Evolutionary conservation across 2,888 invertebrate species (phyloP), one percentile per base, ranked within the genome.

Genomic region (Platycnemis pennipes): DNA sequence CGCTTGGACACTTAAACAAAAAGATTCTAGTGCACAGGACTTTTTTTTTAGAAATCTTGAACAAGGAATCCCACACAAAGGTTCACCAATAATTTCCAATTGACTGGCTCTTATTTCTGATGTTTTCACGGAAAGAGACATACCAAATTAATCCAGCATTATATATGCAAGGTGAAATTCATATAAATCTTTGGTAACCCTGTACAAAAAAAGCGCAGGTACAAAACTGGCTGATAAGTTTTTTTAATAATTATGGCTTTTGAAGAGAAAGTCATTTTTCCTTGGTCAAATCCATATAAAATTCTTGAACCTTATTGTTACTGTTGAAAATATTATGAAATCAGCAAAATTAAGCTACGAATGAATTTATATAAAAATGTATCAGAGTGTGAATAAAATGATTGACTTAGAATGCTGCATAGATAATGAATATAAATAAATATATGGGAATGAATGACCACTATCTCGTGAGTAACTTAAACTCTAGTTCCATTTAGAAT

Each of bases 11-110:
- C 49, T 45, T 46, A 13, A 88, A 45, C 56, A 91, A 91, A 91
- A 91, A 69, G 22, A 91, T 22, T 89, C 56, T 53, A 53, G 89
- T 22, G 63, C 63, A 22, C 37, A 89, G 49, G 53, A 53, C 26
- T 89, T 7, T 69, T 91, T 44, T 63, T n/a, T n/a, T n/a, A n/a
- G n/a, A n/a, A n/a, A n/a, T n/a, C n/a, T 69, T 91, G n/a, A 8
- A 91, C 63, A 69, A 44, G 63, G 91, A 91, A 45, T 91, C 45
- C 63, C 91, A 91, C 13, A 77, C 31, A 37, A 13, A 37, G 42
- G 69, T 26, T 19, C 5, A 91, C 56, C 63, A 45, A 91, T 44
- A 91, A 44, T 63, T 26, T 63, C 45, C 56, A 46, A 26, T 31
- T 22, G n/a, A 91, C 91, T 44, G 63, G 63, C 63, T 91, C 63